Conservation (phyloP, 1,140 invertebrate genomes). For the Euura saliciscinereae region DNA sequence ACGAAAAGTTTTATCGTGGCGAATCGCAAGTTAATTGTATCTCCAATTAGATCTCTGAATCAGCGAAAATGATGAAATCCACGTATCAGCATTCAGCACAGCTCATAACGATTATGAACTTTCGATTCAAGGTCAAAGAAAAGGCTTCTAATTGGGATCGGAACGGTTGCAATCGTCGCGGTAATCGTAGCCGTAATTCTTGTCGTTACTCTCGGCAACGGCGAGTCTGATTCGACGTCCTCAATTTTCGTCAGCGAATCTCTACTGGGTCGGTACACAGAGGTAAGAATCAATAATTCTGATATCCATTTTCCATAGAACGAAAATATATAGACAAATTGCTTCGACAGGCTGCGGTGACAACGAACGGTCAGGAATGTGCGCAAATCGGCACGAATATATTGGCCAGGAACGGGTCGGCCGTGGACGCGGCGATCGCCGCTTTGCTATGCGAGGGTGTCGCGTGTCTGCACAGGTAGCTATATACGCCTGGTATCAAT, state of each 20-base stretch:
- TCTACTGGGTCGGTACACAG: conserved; percentile 26
- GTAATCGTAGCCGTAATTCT: conserved; percentile 21
- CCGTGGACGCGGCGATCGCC: conserved; percentile 84
- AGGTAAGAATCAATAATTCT: conserved; percentile 27
- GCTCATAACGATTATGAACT: conserved; percentile 3
- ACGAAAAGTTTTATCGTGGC: too few relatives aligned
- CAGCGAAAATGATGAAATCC: too few relatives aligned
- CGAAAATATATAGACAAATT: too few relatives aligned
- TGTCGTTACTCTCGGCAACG: background rate
- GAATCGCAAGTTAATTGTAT: too few relatives aligned
- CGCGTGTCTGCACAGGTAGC: conserved; percentile 72
- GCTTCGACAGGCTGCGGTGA: conserved; percentile 40
- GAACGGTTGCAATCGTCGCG: conserved; percentile 26
- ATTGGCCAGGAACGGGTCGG: conserved; percentile 73
- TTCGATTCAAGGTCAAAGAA: conserved; percentile 6
- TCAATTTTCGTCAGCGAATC: conserved; percentile 20
- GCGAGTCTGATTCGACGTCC: conserved; percentile 11
- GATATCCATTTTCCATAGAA: too few relatives aligned
- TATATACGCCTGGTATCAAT: background rate
- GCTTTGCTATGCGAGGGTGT: conserved; percentile 84
- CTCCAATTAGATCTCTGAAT: too few relatives aligned
- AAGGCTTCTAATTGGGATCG: conserved; percentile 9
- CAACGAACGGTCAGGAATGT: conserved; percentile 52
- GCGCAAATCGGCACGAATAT: conserved; percentile 58
- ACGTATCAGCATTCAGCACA: too few relatives aligned